A percentile compares a stretch with the other conserved stretches of the same genome.
Conservation (phyloP, 2,113 vertebrate genomes). For the Pica pica region DNA sequence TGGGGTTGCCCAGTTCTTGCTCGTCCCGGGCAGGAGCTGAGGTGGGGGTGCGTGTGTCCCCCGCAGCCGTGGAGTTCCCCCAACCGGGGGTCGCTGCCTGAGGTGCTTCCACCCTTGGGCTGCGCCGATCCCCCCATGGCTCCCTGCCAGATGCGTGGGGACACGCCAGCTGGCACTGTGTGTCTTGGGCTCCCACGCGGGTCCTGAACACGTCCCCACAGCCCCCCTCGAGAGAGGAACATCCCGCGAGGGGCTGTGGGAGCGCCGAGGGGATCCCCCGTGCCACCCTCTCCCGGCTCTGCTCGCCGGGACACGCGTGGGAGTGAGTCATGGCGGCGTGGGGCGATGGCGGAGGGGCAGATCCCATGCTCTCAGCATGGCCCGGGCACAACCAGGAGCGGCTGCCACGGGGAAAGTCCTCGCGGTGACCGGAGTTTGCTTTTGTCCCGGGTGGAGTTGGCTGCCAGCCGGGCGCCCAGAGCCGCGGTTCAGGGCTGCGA, state of each 20-base stretch:
- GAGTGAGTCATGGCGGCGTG: neutral
- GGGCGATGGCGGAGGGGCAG: neutral
- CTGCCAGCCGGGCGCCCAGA: neutral
- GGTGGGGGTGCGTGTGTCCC: neutral
- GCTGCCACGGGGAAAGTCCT: neutral
- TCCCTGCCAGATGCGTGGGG: neutral
- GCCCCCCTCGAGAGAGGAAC: neutral
- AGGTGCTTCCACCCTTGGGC: neutral
- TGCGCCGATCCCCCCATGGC: too few species aligned
- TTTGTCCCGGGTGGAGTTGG: neutral
- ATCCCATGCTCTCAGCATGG: neutral
- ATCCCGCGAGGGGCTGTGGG: too few species aligned
- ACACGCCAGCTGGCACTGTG: neutral
- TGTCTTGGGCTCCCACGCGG: neutral
- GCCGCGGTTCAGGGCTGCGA: neutral
- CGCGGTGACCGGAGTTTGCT: neutral
- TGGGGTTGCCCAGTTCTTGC: neutral
- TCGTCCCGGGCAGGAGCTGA: too few species aligned
- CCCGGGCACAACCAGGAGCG: neutral
- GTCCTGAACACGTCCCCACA: neutral
- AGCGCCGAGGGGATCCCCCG: fast-evolving
- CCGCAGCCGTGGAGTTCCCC: neutral
- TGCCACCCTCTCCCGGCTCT: neutral
- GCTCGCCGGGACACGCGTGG: neutral
- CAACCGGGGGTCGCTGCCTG: neutral